These are phyloP conservation scores for Sphyrna mokarran DNA, from an alignment of 2,113 vertebrate species.

Conservation along the genomic window DNA sequence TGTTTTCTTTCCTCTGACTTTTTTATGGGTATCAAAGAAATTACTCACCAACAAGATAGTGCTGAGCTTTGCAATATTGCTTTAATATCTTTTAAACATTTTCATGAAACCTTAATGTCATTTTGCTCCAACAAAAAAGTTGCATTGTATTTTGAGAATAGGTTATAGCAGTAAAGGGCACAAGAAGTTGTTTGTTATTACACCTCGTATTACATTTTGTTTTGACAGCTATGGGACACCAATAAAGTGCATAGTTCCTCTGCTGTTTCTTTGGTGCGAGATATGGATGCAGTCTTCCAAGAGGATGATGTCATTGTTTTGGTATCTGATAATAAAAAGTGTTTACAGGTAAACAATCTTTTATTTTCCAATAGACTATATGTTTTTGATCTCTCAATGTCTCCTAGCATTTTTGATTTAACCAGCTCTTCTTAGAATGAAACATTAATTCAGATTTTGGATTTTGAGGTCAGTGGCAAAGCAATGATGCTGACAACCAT, in stretches of 20 bases:
- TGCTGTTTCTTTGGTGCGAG: conserved; percentile 72
- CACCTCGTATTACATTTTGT: conserved; percentile 39
- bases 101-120: conserved; percentile 21
- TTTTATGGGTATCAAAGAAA: background rate
- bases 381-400: background rate
- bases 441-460: background rate
- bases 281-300: conserved; percentile 75
- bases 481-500: too few relatives aligned
- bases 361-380: background rate
- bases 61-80: conserved; percentile 16
- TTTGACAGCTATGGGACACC: conserved; percentile 82
- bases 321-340: conserved; percentile 73
- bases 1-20: background rate
- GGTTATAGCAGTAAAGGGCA: background rate
- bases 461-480: background rate
- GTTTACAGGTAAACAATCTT: conserved; percentile 66
- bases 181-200: background rate
- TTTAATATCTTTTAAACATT: background rate
- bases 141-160: background rate
- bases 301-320: conserved; percentile 63
- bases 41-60: background rate
- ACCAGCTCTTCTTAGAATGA: background rate
- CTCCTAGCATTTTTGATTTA: background rate
- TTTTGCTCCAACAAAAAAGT: background rate
- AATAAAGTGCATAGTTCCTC: conserved; percentile 79